Evolutionary conservation across 2,113 vertebrate genomes (phyloP), one percentile per base, ranked within the genome.

Genomic region (Agelaius tricolor): DNA sequence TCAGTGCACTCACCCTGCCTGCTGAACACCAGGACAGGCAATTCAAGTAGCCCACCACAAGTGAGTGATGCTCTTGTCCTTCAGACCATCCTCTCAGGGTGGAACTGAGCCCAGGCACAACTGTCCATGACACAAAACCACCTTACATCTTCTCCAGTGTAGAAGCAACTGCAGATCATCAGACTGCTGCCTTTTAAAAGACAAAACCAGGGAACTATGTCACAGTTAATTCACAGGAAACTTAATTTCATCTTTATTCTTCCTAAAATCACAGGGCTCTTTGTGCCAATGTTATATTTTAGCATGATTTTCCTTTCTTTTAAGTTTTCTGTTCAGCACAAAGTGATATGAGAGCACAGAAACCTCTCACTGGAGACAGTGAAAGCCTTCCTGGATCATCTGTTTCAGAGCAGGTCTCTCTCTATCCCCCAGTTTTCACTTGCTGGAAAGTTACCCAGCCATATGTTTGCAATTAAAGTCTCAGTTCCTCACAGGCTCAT

Each of bases 381-480:
- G 73, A 93, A 94, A 93, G 23, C 41, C 62, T 58, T 77, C 63
- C 79, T 92, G 61, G 44, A 89, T 90, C 90, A 84, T 95, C 90
- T 93, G 43, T 89, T 93, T 90, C 57, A 93, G 86, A 75, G 72
- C 72, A 92, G 83, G 83, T 94, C 93, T 90, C 88, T 78, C 58
- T 72, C 89, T 75, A 90, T 86, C 24, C 79, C 68, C 31, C n/a
- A 75, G 72, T 90, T 95, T 94, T 95, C 79, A 90, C 92, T 96
- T 87, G 88, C 73, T 96, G 96, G 93, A 95, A 96, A 96, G 79
- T 93, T 96, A 96, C 79, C 79, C 90, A 87, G 88, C 65, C 96
- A 90, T 90, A 52, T 96, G 96, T 95, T 97, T 95, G 92, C 73
- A 93, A 94, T 97, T 96, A 96, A 94, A 95, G 79, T 94, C 93